Percentiles rank a stretch among this genome's conserved stretches.
Evolutionary conservation across 2,797 vertebrate genomes (phyloP).

Genomic region (Decapterus maruadsi): DNA sequence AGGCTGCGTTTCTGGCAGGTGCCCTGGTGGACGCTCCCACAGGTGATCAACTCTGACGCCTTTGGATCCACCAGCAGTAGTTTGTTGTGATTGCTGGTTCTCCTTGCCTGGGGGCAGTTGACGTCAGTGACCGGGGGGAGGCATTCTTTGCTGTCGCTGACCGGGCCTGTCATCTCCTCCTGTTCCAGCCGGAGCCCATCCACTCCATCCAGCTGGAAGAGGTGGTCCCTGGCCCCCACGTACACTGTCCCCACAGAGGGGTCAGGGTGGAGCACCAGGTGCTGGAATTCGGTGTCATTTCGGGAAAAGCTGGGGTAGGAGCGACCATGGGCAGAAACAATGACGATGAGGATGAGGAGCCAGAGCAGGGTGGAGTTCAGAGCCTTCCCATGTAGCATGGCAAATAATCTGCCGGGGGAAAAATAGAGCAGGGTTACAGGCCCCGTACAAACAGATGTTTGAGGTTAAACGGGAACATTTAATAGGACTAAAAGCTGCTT

Average conservation of each 20-base stretch:
- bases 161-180: conserved; percentile 89
- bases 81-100: conserved; percentile 94
- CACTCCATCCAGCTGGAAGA: conserved; percentile 91
- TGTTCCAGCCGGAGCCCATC: conserved; percentile 88
- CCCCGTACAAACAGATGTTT: background rate
- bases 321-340: conserved; percentile 54
- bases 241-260: conserved; percentile 90
- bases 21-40: conserved; percentile 95
- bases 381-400: conserved; percentile 90
- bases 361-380: conserved; percentile 82
- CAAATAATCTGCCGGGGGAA: conserved; percentile 86
- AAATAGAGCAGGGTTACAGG: conserved; percentile 26
- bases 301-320: conserved; percentile 86
- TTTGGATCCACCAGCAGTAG: conserved; percentile 90
- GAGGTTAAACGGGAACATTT: conserved; percentile 16
- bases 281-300: conserved; percentile 91
- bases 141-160: conserved; percentile 95
- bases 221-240: conserved; percentile 92
- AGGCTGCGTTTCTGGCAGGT: conserved; percentile 94
- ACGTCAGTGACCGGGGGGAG: conserved; percentile 90
- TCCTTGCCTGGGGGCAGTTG: conserved; percentile 91
- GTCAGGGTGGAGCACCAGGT: conserved; percentile 92
- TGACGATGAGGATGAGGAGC: conserved; percentile 77
- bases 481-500: conserved; percentile 21
- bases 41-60: conserved; percentile 91